phyloP scores from a whole-genome alignment of 2,888 invertebrate species.

The Cheilosia vulpina region DNA sequence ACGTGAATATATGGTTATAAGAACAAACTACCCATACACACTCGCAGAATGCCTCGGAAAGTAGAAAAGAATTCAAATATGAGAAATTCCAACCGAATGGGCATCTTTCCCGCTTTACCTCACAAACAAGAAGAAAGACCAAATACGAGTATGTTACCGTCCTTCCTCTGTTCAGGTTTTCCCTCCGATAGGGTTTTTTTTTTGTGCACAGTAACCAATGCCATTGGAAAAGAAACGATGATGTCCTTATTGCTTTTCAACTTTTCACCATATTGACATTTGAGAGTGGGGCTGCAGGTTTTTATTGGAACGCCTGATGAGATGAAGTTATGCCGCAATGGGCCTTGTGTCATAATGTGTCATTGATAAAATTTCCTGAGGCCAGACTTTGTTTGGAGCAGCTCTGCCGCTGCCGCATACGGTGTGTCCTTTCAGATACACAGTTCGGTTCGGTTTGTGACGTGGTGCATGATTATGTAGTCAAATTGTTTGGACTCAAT shows the following conservation, averaged over 20 bases:
- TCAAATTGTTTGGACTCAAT: slow-evolving; percentile 69
- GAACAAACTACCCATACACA: not conserved
- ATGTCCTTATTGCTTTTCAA: slow-evolving; percentile 54
- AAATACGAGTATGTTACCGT: not conserved
- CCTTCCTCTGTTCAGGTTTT: not conserved
- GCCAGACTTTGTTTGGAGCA: slow-evolving; percentile 12
- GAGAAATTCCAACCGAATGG: slow-evolving; percentile 18
- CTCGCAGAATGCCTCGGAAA: not conserved
- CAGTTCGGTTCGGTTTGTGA: slow-evolving; percentile 2
- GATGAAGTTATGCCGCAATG: slow-evolving; percentile 59
- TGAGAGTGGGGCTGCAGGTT: not conserved
- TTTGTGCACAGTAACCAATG: not conserved
- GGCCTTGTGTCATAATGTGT: slow-evolving; percentile 38
- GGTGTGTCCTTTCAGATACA: slow-evolving; percentile 23
- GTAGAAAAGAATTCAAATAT: slow-evolving; percentile 1
- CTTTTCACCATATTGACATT: slow-evolving; percentile 44
- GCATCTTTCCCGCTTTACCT: not conserved
- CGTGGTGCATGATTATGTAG: slow-evolving; percentile 55
- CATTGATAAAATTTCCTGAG: slow-evolving; percentile 48
- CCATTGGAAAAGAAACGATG: slow-evolving; percentile 22
- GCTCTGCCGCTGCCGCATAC: not conserved
- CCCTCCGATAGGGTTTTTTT: not conserved
- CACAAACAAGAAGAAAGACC: slow-evolving; percentile 21
- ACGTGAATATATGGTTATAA: not conserved
- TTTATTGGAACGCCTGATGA: slow-evolving; percentile 17